Evolutionary conservation across 2,113 vertebrate genomes (phyloP).

Genomic region (Callorhinus ursinus): DNA sequence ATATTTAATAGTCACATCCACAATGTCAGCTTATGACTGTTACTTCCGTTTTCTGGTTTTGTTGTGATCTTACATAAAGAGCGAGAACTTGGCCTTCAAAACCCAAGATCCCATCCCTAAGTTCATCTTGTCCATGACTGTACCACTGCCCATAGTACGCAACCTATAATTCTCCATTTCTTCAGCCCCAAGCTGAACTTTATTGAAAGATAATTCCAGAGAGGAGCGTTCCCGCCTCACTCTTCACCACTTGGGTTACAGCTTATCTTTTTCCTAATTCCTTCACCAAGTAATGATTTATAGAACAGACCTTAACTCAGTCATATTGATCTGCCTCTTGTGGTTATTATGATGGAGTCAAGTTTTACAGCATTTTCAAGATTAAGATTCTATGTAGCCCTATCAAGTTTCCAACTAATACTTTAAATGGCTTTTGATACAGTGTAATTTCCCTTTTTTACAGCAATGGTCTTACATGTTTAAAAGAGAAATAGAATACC

Average conservation of each 20-base stretch:
- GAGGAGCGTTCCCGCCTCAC: neutral
- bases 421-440: slow-evolving; percentile 70
- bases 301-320: slow-evolving; percentile 77
- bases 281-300: slow-evolving; percentile 72
- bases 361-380: slow-evolving; percentile 79
- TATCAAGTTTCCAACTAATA: slow-evolving; percentile 72
- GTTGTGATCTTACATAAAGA: slow-evolving; percentile 25
- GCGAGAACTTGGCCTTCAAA: slow-evolving; percentile 16
- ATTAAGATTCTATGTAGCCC: slow-evolving; percentile 73
- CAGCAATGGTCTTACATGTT: slow-evolving; percentile 59
- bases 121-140: neutral
- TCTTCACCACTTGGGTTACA: slow-evolving; percentile 60
- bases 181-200: neutral
- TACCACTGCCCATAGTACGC: neutral
- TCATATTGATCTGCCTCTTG: slow-evolving; percentile 81
- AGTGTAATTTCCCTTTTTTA: slow-evolving; percentile 67
- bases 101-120: neutral
- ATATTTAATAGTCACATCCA: neutral
- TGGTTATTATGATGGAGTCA: slow-evolving; percentile 81
- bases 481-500: slow-evolving; percentile 68
- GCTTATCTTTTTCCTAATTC: slow-evolving; percentile 68
- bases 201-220: slow-evolving; percentile 49
- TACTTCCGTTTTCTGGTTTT: neutral
- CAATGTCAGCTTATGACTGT: neutral
- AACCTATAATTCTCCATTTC: neutral